Evolutionary conservation across 2,797 vertebrate genomes (phyloP).

Genomic region (Coendou prehensilis): DNA sequence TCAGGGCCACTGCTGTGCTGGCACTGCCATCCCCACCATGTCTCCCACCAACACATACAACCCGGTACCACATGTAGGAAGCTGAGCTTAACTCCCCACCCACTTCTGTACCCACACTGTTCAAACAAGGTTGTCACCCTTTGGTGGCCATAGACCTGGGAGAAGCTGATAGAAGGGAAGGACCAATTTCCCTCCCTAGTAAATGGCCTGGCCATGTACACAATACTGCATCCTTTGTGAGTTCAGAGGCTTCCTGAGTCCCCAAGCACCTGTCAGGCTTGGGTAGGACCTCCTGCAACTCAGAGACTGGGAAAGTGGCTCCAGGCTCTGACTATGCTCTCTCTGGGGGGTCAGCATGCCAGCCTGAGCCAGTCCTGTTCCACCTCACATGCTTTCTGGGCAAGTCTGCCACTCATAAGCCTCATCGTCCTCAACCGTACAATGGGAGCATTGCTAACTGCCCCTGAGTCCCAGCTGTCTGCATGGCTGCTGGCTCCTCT

Average conservation of each 20-base stretch:
- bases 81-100: not conserved
- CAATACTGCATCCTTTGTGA: not conserved
- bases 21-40: not conserved
- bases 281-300: not conserved
- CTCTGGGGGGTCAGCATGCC: fast-evolving
- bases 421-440: not conserved
- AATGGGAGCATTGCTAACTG: not conserved
- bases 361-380: not conserved
- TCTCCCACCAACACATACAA: not conserved
- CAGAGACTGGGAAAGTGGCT: fast-evolving
- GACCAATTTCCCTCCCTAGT: not conserved
- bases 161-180: not conserved
- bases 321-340: not conserved
- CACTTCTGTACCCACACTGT: too few species aligned
- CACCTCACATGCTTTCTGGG: not conserved
- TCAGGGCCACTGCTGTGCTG: not conserved
- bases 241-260: not conserved
- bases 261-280: not conserved
- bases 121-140: not conserved
- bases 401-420: not conserved
- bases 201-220: not conserved
- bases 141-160: not conserved
- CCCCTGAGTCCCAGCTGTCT: not conserved
- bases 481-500: not conserved
- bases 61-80: too few species aligned